These are phyloP conservation scores for Diglossa cyanea DNA, from an alignment of 2,797 vertebrate species.

Conservation along the genomic window DNA sequence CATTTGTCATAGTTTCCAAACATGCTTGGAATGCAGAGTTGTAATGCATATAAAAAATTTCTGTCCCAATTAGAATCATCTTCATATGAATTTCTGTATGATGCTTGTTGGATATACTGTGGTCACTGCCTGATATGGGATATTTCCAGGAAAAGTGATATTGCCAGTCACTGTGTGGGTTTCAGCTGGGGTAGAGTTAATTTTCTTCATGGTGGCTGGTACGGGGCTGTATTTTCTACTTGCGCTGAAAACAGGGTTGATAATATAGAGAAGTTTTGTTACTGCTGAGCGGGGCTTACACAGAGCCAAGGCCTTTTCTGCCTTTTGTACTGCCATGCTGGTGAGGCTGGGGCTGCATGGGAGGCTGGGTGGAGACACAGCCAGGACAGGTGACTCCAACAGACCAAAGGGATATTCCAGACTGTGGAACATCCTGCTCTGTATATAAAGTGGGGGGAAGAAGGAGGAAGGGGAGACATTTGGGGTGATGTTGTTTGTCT, in stretches of 20 bases:
- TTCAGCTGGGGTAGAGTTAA: not conserved
- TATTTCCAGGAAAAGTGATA: not conserved
- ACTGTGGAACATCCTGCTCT: not conserved
- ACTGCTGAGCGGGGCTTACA: not conserved
- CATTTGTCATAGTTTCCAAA: not conserved
- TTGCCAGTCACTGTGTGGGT: not conserved
- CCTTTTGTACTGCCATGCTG: fast-evolving
- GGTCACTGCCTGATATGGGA: not conserved
- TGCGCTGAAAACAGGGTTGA: not conserved
- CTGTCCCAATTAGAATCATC: not conserved
- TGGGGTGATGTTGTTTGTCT: not conserved
- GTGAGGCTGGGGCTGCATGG: fast-evolving
- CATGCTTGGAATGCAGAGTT: not conserved
- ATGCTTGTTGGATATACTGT: not conserved
- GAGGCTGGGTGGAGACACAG: not conserved
- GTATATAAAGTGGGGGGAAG: not conserved
- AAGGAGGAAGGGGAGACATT: not conserved
- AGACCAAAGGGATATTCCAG: not conserved
- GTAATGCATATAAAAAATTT: not conserved
- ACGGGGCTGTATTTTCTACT: not conserved
- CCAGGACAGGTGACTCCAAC: not conserved
- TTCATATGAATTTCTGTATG: not conserved
- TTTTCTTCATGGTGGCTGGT: not conserved
- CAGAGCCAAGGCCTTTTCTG: not conserved
- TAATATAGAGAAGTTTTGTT: not conserved